Percentiles rank a stretch among this genome's conserved stretches.
These are phyloP conservation scores for Selene dorsalis DNA, from an alignment of 2,797 vertebrate species.

Conservation along the genomic window DNA sequence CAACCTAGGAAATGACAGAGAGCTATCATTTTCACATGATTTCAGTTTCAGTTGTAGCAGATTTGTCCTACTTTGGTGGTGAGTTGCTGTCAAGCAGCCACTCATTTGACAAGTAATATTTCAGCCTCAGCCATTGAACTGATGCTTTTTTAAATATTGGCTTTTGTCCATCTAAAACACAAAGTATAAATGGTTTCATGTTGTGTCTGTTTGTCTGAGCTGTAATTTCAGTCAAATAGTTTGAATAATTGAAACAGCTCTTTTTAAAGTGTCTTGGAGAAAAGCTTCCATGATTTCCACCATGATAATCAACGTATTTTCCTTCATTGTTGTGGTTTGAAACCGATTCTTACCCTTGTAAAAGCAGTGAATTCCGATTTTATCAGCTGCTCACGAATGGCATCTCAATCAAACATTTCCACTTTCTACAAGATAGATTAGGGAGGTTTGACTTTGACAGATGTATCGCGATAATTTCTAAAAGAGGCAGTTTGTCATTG, in stretches of 20 bases:
- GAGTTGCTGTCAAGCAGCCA: conserved; percentile 25
- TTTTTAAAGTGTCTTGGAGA: conserved; percentile 1
- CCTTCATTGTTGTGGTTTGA: not conserved
- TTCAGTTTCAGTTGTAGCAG: not conserved
- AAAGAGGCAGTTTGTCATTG: not conserved
- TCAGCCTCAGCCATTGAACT: conserved; percentile 1
- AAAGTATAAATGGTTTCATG: not conserved
- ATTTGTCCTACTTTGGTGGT: conserved; percentile 23
- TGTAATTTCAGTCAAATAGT: not conserved
- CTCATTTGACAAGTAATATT: conserved; percentile 6
- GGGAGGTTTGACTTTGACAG: not conserved
- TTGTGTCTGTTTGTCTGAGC: conserved; percentile 2
- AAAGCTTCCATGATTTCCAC: not conserved
- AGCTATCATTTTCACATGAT: not conserved
- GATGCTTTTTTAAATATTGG: conserved; percentile 24
- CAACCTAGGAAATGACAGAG: not conserved
- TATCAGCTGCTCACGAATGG: not conserved
- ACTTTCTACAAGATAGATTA: not conserved
- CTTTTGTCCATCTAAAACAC: conserved; percentile 18
- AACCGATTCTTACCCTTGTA: not conserved
- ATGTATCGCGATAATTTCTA: too few relatives aligned
- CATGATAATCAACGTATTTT: not conserved
- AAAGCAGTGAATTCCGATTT: not conserved
- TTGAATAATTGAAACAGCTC: not conserved
- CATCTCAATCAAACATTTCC: not conserved